Base-by-base conservation (phyloP, 1,140 invertebrate species). In the Chlorops oryzae region DNA sequence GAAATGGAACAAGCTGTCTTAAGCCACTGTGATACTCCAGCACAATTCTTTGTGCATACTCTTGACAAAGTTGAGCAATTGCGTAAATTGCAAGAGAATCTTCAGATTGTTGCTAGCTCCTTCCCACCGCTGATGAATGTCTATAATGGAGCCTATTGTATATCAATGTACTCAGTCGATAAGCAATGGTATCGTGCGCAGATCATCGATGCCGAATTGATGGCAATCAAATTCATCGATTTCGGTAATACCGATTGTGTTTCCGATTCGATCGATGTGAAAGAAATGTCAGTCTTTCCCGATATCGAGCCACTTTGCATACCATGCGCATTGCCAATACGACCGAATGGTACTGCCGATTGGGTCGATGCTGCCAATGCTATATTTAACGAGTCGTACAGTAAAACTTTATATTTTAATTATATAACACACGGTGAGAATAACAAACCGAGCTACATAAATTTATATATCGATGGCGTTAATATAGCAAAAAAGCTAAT, bases 191-290 rank as follows among this genome's bases (percentile, higher is more conserved):
- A 91, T 60, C 75, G 90, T 55, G 88, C 87, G 2, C 78, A 83
- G 57, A 82, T 91, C n/a, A 75, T 88, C 2, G 85, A 88, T 56
- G 74, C 77, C 10, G 83, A 82, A 42, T 80, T 85, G 20, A 85
- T 80, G 12, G 85, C 85, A 2, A 81, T 92, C 1, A 77, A 82
- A 22, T 92, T 90, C 61, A 81, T 92, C 3, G 90, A 94, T 63
- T 91, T 84, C 63, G 90, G 90, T 6, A 88, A 87, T 53, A 85
- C 83, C 0, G 86, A 88, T 58, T 77, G 82, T 1, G 75, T 85
- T 0, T 75, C 81, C 28, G 83, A 81, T 44, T 73, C 74, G 10
- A 73, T 73, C 0, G 63, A 79, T 9, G 74, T 87, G 1, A 85
- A 84, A 59, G 67, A 74, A 7, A 67, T 87, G 23, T 78, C 73